A percentile compares a stretch with the other conserved stretches of the same genome.
Conservation (phyloP, 2,113 vertebrate genomes). For the Bostrychus sinensis region DNA sequence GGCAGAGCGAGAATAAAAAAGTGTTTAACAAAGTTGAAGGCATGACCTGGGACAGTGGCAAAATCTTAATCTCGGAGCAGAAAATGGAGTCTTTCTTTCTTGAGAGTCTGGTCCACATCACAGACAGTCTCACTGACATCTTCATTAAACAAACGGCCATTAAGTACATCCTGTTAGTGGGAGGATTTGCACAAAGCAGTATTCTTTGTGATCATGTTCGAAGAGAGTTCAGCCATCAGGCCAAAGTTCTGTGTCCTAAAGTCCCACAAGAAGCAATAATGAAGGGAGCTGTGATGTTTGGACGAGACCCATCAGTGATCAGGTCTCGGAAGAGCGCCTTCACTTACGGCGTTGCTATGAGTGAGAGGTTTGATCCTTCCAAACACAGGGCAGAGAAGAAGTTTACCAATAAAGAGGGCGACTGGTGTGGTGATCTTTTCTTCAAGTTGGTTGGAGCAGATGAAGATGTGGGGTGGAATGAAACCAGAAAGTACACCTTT, state of each 20-base stretch:
- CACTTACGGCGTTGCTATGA: constrained; percentile 20
- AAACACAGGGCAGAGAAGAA: constrained; percentile 17
- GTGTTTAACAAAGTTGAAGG: constrained; percentile 16
- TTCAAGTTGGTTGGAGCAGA: neutral
- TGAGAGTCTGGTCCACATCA: constrained; percentile 24
- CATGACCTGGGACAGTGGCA: constrained; percentile 15
- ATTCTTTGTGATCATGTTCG: neutral
- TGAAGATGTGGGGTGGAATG: constrained; percentile 29
- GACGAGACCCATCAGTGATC: neutral
- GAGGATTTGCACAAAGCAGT: constrained; percentile 34
- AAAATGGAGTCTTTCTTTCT: constrained; percentile 32
- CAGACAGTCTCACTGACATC: constrained; percentile 14
- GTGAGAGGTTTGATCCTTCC: constrained; percentile 7
- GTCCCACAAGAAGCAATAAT: neutral
- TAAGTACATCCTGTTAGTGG: constrained; percentile 37
- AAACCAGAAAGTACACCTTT: constrained; percentile 19
- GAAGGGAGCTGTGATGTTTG: constrained; percentile 21
- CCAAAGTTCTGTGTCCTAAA: constrained; percentile 2
- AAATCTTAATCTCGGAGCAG: constrained; percentile 8
- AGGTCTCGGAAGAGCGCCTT: constrained; percentile 14
- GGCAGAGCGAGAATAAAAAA: neutral
- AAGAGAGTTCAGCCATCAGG: neutral
- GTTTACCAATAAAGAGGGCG: neutral
- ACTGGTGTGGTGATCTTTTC: neutral
- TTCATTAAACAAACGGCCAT: constrained; percentile 10